Evolutionary conservation across 2,888 invertebrate species (phyloP).

Genomic region (Blomia tropicalis): DNA sequence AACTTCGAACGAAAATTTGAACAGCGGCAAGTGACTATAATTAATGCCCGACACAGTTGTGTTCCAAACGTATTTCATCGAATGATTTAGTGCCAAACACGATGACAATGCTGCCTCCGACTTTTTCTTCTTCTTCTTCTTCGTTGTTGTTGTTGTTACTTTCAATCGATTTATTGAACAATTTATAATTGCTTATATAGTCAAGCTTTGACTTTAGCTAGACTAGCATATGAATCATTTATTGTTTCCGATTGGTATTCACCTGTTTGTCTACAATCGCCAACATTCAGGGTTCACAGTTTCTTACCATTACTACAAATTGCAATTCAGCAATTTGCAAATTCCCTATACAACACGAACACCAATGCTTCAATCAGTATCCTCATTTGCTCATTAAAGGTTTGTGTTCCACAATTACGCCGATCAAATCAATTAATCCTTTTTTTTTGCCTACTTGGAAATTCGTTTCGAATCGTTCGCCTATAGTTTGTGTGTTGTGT

Average conservation of each 20-base stretch:
- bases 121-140: no score
- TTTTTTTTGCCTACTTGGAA: not conserved
- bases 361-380: not conserved
- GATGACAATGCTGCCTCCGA: no score
- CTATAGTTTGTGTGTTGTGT: not conserved
- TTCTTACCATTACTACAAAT: no score
- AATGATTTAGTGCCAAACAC: not conserved
- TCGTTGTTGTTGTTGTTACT: no score
- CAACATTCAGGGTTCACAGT: no score
- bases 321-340: not conserved
- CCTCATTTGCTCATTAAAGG: conserved; percentile 8
- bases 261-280: conserved; percentile 9
- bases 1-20: not conserved
- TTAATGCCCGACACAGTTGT: not conserved
- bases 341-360: not conserved
- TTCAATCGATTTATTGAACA: conserved; percentile 13
- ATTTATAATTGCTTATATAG: conserved; percentile 14
- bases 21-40: not conserved
- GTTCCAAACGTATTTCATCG: no score
- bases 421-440: conserved; percentile 12
- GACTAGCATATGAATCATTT: not conserved
- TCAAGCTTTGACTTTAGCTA: not conserved
- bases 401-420: no score
- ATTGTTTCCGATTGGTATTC: not conserved
- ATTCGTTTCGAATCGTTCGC: not conserved